Evolutionary conservation across 2,888 invertebrate species (phyloP).

Genomic region (Odontothrips loti): DNA sequence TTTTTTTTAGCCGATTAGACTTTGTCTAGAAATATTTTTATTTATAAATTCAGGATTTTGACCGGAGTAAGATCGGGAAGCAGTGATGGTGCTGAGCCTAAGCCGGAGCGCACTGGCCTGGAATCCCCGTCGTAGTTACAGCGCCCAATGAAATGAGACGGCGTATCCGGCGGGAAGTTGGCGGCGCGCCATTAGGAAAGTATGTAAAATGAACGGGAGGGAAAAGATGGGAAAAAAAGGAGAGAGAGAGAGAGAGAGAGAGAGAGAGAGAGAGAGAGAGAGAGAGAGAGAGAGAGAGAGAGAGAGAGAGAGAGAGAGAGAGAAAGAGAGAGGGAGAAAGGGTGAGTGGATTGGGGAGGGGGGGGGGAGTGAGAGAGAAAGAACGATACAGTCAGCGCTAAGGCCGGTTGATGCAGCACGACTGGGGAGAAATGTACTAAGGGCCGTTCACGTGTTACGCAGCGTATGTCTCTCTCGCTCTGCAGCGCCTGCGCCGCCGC

Average conservation of each 20-base stretch:
- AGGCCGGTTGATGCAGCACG: not conserved
- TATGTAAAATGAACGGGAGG: not conserved
- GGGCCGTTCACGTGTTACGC: too few relatives aligned
- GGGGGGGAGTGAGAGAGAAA: not conserved
- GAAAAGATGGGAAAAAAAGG: not conserved
- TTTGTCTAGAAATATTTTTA: too few relatives aligned
- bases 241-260: not conserved
- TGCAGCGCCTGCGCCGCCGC: too few relatives aligned
- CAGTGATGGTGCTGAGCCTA: not conserved
- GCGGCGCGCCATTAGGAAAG: conserved; percentile 1
- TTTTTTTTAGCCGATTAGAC: too few relatives aligned
- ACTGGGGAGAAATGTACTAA: too few relatives aligned
- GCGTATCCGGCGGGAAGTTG: not conserved
- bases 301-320: not conserved
- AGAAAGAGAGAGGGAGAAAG: not conserved
- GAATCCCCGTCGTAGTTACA: not conserved
- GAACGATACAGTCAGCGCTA: not conserved
- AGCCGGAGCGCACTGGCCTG: not conserved
- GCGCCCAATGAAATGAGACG: not conserved
- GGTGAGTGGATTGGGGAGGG: not conserved
- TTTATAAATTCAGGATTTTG: too few relatives aligned
- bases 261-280: not conserved
- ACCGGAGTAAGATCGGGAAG: not conserved
- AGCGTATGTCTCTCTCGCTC: too few relatives aligned
- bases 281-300: not conserved